Conservation (phyloP, 2,113 vertebrate genomes). For the Laterallus jamaicensis region DNA sequence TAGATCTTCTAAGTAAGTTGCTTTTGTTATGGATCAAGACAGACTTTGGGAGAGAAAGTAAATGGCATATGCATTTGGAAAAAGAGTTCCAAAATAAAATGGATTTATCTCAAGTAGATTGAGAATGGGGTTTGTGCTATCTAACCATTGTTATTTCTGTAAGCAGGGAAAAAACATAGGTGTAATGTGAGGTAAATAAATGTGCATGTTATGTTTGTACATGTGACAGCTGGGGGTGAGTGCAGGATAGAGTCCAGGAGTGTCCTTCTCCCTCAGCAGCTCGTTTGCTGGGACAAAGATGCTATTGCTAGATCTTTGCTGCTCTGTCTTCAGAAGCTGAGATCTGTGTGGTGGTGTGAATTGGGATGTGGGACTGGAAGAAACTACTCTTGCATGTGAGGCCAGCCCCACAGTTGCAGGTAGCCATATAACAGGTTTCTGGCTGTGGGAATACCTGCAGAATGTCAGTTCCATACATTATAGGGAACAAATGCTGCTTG, state of each 20-base stretch:
- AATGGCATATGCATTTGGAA: not conserved
- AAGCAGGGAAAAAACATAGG: not conserved
- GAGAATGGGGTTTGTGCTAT: not conserved
- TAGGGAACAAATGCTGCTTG: not conserved
- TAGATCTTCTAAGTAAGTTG: not conserved
- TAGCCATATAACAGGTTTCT: not conserved
- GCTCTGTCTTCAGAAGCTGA: not conserved
- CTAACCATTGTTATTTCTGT: not conserved
- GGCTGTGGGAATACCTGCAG: not conserved
- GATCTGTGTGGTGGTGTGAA: not conserved
- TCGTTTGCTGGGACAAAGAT: not conserved
- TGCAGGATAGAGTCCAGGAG: not conserved
- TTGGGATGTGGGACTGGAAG: not conserved
- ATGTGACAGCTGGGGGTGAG: accelerated
- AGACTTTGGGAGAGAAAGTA: not conserved
- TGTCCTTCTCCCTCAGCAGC: not conserved
- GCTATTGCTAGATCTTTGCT: not conserved
- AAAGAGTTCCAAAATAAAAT: not conserved
- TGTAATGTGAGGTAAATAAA: not conserved
- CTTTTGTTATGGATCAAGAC: not conserved
- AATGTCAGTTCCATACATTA: accelerated
- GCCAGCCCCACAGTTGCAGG: not conserved
- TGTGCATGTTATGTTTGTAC: not conserved
- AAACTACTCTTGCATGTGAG: not conserved
- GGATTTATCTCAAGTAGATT: not conserved